Evolutionary conservation across 2,888 invertebrate genomes (phyloP).

Genomic region (Tuta absoluta): DNA sequence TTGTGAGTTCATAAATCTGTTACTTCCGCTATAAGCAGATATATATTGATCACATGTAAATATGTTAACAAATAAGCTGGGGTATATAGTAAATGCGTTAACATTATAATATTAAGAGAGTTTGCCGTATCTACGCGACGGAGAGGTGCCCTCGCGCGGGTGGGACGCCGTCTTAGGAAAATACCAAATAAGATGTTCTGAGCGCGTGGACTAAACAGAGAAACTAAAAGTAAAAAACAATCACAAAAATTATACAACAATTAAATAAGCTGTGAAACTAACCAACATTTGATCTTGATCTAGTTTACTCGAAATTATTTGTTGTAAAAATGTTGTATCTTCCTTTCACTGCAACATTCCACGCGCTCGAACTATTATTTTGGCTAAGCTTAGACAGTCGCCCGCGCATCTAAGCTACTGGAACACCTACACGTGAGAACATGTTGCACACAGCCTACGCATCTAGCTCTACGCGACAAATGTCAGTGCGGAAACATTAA

Average conservation of each 20-base stretch:
- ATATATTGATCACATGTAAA: conserved; percentile 54
- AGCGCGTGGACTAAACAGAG: background rate
- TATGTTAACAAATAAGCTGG: conserved; percentile 63
- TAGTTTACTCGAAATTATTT: no score
- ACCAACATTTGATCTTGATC: no score
- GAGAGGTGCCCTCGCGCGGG: conserved; percentile 49
- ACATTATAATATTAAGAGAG: conserved; percentile 44
- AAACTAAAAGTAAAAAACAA: background rate
- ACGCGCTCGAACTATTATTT: background rate
- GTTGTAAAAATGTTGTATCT: background rate
- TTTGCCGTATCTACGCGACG: conserved; percentile 52
- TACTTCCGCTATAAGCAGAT: conserved; percentile 48
- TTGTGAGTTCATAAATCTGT: conserved; percentile 51
- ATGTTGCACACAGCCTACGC: conserved; percentile 61
- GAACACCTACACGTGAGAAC: conserved; percentile 71
- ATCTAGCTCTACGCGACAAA: conserved; percentile 67
- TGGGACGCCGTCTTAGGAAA: conserved; percentile 29
- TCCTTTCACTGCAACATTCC: background rate
- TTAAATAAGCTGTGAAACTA: background rate
- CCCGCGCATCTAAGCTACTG: conserved; percentile 57
- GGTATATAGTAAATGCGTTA: conserved; percentile 61
- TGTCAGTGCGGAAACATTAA: conserved; percentile 67
- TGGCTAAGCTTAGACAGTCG: background rate
- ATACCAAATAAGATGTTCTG: background rate
- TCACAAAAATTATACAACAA: no score